These are phyloP conservation scores for Cuniculus paca DNA, from an alignment of 2,797 vertebrate species.

Conservation along the genomic window DNA sequence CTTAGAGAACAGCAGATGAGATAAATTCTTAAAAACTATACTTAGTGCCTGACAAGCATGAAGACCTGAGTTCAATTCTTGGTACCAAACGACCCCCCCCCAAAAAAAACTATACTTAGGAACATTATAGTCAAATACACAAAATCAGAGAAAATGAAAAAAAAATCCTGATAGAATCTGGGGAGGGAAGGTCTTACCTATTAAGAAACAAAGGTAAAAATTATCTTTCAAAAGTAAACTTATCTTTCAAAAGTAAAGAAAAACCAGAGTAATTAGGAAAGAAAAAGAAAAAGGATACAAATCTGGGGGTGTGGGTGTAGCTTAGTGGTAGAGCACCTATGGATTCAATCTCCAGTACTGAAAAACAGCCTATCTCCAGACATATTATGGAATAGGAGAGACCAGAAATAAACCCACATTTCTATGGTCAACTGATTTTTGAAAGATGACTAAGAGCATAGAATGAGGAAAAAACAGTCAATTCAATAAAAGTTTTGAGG, in stretches of 20 bases:
- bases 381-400: background rate
- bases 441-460: background rate
- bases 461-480: background rate
- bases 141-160: background rate
- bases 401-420: background rate
- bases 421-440: background rate
- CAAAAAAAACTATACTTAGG: background rate
- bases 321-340: background rate
- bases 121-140: background rate
- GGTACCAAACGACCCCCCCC: too few relatives aligned
- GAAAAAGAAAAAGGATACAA: background rate
- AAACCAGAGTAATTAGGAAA: background rate
- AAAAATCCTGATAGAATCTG: background rate
- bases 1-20: background rate
- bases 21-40: background rate
- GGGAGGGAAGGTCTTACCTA: background rate
- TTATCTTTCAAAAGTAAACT: background rate
- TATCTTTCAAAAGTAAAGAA: background rate
- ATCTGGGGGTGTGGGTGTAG: background rate
- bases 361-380: background rate
- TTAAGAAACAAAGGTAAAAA: background rate
- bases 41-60: too few relatives aligned
- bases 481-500: background rate
- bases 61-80: too few relatives aligned
- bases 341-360: background rate